Evolutionary conservation across 2,797 vertebrate species (phyloP).

Genomic region (Gadopsis bispinosus): DNA sequence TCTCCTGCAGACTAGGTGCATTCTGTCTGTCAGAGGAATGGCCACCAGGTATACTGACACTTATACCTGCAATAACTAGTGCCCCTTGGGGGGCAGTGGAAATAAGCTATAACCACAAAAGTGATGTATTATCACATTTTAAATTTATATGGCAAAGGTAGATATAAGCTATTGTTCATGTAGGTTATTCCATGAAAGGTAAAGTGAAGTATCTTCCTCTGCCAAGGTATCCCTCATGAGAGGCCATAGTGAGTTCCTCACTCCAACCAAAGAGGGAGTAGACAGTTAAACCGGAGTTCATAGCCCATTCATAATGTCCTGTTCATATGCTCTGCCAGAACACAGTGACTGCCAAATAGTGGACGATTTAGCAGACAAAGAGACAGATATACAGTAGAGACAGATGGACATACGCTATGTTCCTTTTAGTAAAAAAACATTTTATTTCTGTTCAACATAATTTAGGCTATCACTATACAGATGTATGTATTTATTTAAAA

Average conservation of each 20-base stretch:
- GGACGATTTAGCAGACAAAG: too few relatives aligned
- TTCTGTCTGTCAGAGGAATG: background rate
- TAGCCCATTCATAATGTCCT: slow-evolving; percentile 31
- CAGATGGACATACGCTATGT: background rate
- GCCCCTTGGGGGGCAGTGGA: background rate
- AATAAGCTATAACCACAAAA: background rate
- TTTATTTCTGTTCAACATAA: background rate
- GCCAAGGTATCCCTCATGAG: background rate
- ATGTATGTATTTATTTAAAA: background rate
- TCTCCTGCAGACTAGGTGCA: too few relatives aligned
- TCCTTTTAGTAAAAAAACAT: background rate
- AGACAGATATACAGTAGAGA: too few relatives aligned
- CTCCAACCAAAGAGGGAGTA: slow-evolving; percentile 18
- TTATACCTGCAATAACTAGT: background rate
- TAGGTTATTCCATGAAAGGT: too few relatives aligned
- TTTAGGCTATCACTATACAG: background rate
- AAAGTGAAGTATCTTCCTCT: too few relatives aligned
- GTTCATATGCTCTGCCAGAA: background rate
- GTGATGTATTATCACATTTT: background rate
- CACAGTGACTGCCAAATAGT: slow-evolving; percentile 1
- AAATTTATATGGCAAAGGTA: background rate
- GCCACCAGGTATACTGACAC: background rate
- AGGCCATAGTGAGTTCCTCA: slow-evolving; percentile 2
- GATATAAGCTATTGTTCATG: too few relatives aligned
- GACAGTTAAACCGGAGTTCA: slow-evolving; percentile 17